Evolutionary conservation across 2,888 invertebrate species (phyloP), one percentile per base, ranked within the genome.

Genomic region (Agrochola circellaris): DNA sequence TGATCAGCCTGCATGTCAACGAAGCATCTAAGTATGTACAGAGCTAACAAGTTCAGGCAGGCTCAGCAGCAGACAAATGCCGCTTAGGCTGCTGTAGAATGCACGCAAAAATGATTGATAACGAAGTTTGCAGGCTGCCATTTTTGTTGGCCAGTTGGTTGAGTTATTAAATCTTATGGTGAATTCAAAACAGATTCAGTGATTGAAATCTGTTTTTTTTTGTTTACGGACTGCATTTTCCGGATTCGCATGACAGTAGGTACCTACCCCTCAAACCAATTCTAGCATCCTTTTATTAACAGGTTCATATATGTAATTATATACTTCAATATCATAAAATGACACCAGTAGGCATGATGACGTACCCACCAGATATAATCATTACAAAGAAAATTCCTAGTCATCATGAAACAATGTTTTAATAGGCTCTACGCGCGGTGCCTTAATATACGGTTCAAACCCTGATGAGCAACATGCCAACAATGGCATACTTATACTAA

Each of bases 401-500:
- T 82, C 83, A 83, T 80, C 70, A 73, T 60, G 51, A 66, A 79
- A 77, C 77, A 83, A 83, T 86, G 69, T 73, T 80, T 75, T 87
- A 73, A 79, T 73, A 73, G 75, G 45, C 60, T 45, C 34, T 56
- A 54, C 58, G 75, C 51, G 42, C 23, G 42, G 58, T 30, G 60
- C 62, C 26, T 66, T 86, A 87, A 87, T 86, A 64, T 65, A 67
- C 51, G 68, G 70, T 77, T 83, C 69, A 66, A 77, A 81, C 34
- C 68, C 58, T 83, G 86, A 88, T 86, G 84, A 86, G 75, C 78
- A 71, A 84, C 73, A 72, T 79, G 79, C 76, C 82, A 85, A 87
- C 86, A 83, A 83, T 83, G 76, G 78, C 82, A 79, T 79, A 88
- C 73, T 75, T 83, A 73, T 73, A 84, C 82, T 83, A 86, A 87